Base-by-base conservation (phyloP, 2,113 vertebrate species). In the Hippocampus comes region DNA sequence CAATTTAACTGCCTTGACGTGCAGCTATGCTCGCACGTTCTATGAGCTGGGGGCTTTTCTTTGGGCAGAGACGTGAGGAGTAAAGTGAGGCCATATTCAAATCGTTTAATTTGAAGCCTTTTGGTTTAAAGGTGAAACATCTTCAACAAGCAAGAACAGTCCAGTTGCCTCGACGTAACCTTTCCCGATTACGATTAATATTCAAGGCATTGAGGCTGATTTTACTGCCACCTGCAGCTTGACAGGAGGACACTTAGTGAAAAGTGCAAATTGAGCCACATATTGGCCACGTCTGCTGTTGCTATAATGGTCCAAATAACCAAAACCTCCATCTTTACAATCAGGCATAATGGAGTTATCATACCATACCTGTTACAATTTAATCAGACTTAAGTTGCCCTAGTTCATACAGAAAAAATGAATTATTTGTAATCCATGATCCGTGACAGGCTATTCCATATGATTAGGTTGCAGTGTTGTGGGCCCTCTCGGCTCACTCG, bases 391-490 rank as follows among this genome's bases (percentile, higher is more conserved):
- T 42, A 23, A 60, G 53, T 34, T 51, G 30, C 27, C 42, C 10
- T 7, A n/a, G 0, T 1, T 18, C 23, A 27, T 59, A n/a, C 25
- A 73, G 0, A 23, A 66, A 63, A 30, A 71, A 25, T 66, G 11
- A 11, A 63, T 30, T 51, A 59, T 64, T 77, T n/a, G 42, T 27
- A 66, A 18, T 66, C 64, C 15, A 65, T 71, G 25, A 65, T 30
- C 46, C 25, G 46, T 65, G 48, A 21, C 56, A 71, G 57, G 69
- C 42, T 21, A 34, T 49, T 65, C 21, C 9, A 61, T 67, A 48
- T 69, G 48, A 63, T 68, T 68, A 68, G 48, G 38, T 49, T 41
- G 5, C 42, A 5, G 27, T 56, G 68, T 51, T 64, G 17, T 15
- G 25, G 23, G 1, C 23, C 69, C 34, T 14, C 18, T 41, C 6